Base-by-base conservation (phyloP, 2,888 invertebrate species). In the Clivina fossor region DNA sequence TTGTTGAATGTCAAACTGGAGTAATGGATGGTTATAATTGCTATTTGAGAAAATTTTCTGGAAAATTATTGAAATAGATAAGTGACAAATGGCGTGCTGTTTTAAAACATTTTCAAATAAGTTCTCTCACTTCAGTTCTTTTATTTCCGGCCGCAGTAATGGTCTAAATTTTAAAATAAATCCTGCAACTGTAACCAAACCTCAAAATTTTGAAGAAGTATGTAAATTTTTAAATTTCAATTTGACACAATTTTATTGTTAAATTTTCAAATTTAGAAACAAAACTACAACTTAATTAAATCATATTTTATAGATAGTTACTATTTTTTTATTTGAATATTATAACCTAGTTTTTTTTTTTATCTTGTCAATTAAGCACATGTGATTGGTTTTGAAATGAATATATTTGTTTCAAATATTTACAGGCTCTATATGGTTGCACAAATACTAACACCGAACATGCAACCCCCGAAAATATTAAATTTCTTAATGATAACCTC, bases 1-100 rank as follows among this genome's bases (percentile, higher is more conserved):
- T 20, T 47, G 15, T 22, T 20, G 15, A 33, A 33, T 47, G 47
- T 47, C 47, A 47, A 24, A n/a, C n/a, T n/a, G n/a, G 28, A 26
- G 24, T 30, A 2, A 18, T n/a, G n/a, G 20, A 47, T 13, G 46
- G 19, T 22, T 11, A 47, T 15, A 47, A 47, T 7, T 24, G 19
- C 19, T n/a, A n/a, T n/a, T n/a, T n/a, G n/a, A n/a, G n/a, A n/a
- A n/a, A n/a, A n/a, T n/a, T n/a, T n/a, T n/a, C n/a, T n/a, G n/a
- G n/a, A n/a, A n/a, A n/a, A n/a, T n/a, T n/a, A n/a, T n/a, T n/a
- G n/a, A n/a, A 33, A 46, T 24, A 24, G 9, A 41, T 30, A 50
- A 50, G 50, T 50, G 44, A 53, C 38, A 55, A 54, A 55, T 55
- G 55, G 55, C 55, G 28, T 47, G 55, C 24, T 55, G 55, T 55